A percentile compares a stretch with the other conserved stretches of the same genome.
Conservation (phyloP, 2,888 invertebrate genomes). For the Synanthedon myopaeformis region DNA sequence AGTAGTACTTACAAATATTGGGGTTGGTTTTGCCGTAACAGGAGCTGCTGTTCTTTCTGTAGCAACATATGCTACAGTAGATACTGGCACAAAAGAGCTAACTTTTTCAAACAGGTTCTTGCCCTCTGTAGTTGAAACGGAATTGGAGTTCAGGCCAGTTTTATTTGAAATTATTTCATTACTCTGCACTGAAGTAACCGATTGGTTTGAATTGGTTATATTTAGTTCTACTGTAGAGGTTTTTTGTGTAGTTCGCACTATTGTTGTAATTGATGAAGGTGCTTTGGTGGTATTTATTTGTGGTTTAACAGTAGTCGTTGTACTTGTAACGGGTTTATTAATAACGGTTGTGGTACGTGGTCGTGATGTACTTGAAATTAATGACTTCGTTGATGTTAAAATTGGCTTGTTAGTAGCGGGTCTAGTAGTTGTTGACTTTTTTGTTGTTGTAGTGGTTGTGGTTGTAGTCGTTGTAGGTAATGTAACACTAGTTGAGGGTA, state of each 20-base stretch:
- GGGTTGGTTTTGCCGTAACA: conserved; percentile 13
- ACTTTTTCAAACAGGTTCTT: conserved; percentile 33
- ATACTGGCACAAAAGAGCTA: conserved; percentile 42
- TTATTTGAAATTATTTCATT: conserved; percentile 5
- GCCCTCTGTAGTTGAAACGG: conserved; percentile 25
- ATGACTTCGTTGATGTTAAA: conserved; percentile 6
- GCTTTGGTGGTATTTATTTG: conserved; percentile 6
- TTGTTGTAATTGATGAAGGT: conserved; percentile 8
- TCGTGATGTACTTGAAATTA: conserved; percentile 7
- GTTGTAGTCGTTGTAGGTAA: conserved; percentile 14
- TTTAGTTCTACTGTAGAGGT: conserved; percentile 2
- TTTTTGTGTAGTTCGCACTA: conserved; percentile 7
- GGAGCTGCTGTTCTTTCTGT: conserved; percentile 29
- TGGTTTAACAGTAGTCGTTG: conserved; percentile 3
- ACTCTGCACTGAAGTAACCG: conserved; percentile 7
- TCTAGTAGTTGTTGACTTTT: conserved; percentile 14
- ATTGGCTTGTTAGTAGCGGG: conserved; percentile 7
- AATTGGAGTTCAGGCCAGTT: conserved; percentile 12
- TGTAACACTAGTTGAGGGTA: conserved; percentile 13
- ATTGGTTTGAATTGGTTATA: conserved; percentile 6
- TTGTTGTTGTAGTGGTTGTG: conserved; percentile 15
- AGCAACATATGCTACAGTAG: conserved; percentile 33
- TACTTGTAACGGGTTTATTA: conserved; percentile 3
- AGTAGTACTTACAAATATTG: conserved; percentile 15
- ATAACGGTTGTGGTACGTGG: conserved; percentile 9